Conservation (phyloP, 30 jellyfish, hydroid and myxozoan species). For the Sanderia malayensis region DNA sequence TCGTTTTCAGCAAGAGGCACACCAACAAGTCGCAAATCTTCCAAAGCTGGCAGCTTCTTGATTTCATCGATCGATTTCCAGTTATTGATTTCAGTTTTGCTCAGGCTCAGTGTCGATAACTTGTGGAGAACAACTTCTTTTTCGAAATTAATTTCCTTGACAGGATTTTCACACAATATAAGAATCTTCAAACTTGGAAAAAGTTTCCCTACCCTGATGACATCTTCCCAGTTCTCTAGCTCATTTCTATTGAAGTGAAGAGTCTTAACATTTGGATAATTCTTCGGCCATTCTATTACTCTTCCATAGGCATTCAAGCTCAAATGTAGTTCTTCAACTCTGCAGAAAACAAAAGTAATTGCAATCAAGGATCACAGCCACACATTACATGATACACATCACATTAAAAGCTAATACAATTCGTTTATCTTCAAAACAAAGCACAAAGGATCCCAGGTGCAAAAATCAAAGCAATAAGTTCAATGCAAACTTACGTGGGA, state of each 20-base stretch:
- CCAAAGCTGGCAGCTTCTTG: constrained; percentile 58
- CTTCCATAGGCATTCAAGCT: constrained; percentile 72
- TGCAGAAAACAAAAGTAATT: constrained; percentile 7
- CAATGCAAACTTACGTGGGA: constrained; percentile 51
- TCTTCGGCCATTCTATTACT: constrained; percentile 36
- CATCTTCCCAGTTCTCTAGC: constrained; percentile 58
- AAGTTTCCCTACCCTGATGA: constrained; percentile 46
- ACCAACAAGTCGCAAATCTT: constrained; percentile 67
- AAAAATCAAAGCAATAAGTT: background rate
- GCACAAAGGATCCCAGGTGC: too few species aligned
- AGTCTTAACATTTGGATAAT: constrained; percentile 48
- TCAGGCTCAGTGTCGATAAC: constrained; percentile 64
- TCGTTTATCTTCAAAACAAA: background rate
- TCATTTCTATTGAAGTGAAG: constrained; percentile 64
- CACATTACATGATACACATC: background rate
- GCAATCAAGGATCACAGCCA: background rate
- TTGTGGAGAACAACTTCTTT: constrained; percentile 17
- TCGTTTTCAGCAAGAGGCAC: constrained; percentile 66
- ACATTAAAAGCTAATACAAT: background rate
- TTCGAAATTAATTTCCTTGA: constrained; percentile 30
- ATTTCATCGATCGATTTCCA: constrained; percentile 80
- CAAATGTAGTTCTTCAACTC: constrained; percentile 86
- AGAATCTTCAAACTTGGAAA: constrained; percentile 64
- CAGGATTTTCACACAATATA: constrained; percentile 62
- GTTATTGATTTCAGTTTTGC: constrained; percentile 56